Conservation (phyloP, 2,888 invertebrate genomes). For the Troglohyphantes excavatus region DNA sequence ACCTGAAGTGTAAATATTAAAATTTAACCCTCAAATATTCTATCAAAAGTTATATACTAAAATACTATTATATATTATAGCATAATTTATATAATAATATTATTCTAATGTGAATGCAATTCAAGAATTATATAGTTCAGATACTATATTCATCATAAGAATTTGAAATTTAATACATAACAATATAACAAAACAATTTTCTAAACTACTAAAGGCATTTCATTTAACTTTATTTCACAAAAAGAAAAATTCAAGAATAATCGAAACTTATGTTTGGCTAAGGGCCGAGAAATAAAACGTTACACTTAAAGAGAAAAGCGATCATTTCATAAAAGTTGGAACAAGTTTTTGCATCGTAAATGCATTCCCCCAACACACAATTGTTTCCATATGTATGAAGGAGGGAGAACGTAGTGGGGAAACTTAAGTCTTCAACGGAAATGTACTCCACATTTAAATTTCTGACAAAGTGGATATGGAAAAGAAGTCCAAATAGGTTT, state of each 20-base stretch:
- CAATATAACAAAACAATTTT: neutral
- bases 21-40: too few relatives aligned
- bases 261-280: conserved; percentile 1
- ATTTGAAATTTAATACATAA: too few relatives aligned
- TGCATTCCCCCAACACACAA: conserved; percentile 16
- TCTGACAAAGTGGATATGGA: neutral
- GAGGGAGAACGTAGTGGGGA: neutral
- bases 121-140: too few relatives aligned
- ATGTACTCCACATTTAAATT: conserved; percentile 26
- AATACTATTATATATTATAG: too few relatives aligned
- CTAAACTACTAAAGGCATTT: neutral
- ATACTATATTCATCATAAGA: too few relatives aligned
- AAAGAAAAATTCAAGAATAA: neutral
- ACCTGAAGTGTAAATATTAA: too few relatives aligned
- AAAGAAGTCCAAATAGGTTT: neutral
- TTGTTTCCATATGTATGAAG: conserved; percentile 47
- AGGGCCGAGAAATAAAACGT: conserved; percentile 9
- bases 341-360: conserved; percentile 21
- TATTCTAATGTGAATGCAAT: too few relatives aligned
- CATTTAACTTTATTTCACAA: neutral
- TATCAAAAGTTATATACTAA: too few relatives aligned
- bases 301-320: conserved; percentile 6
- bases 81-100: too few relatives aligned
- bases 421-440: neutral
- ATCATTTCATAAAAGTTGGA: conserved; percentile 19